Evolutionary conservation across 2,888 invertebrate genomes (phyloP).

Genomic region (Caenorhabditis angaria): DNA sequence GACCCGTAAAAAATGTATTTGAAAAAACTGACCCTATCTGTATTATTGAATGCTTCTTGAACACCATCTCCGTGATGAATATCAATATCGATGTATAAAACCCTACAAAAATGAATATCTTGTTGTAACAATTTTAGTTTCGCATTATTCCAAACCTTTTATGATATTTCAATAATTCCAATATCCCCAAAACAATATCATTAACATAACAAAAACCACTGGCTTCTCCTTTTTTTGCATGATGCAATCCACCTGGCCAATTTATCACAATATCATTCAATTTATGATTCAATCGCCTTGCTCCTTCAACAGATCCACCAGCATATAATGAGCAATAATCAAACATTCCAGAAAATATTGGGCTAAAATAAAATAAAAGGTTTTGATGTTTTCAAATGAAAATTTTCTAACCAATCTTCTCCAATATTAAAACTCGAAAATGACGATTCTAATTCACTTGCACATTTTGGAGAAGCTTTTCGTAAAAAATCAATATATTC

Average conservation of each 20-base stretch:
- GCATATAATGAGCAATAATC: conserved; percentile 98
- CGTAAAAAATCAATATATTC: conserved; percentile 97
- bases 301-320: conserved; percentile 95
- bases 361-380: conserved; percentile 71
- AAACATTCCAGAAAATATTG: conserved; percentile 86
- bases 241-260: conserved; percentile 98
- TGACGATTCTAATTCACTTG: conserved; percentile 83
- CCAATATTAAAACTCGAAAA: conserved; percentile 95
- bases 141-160: conserved; percentile 44
- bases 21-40: conserved; percentile 60
- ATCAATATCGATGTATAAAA: conserved; percentile 97
- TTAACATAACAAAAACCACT: conserved; percentile 99
- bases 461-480: conserved; percentile 92
- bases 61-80: conserved; percentile 85
- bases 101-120: conserved; percentile 73
- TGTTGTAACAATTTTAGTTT: not conserved
- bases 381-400: conserved; percentile 4
- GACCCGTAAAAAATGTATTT: no score
- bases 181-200: conserved; percentile 95
- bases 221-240: conserved; percentile 90
- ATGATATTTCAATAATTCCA: conserved; percentile 83
- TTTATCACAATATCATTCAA: conserved; percentile 90
- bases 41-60: conserved; percentile 70
- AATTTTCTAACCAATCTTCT: conserved; percentile 81
- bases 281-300: conserved; percentile 79